Base-by-base conservation (phyloP, 2,888 invertebrate genomes). In the Scrobipalpa atriplicella region DNA sequence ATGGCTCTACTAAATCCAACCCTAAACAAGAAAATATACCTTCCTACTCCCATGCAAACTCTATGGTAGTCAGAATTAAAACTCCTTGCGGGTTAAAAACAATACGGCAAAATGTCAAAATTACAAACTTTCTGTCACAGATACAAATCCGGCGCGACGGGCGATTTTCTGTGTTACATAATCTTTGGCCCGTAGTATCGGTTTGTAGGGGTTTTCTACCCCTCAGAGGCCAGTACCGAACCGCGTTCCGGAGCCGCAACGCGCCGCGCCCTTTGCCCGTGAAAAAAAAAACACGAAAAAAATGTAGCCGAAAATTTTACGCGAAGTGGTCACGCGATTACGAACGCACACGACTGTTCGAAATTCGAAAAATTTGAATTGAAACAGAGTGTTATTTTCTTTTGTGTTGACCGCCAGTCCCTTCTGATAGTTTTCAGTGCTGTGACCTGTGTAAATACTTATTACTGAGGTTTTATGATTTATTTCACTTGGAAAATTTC, bases 121-220 rank as follows among this genome's bases (percentile, higher is more conserved):
- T 29, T 2, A 29, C 29, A 29, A 29, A 5, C 29, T 5, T 29
- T 29, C 29, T 29, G 29, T 29, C 29, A 29, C 29, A 29, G 29
- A 29, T 29, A 29, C 29, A n/a, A n/a, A n/a, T n/a, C n/a, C n/a
- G n/a, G n/a, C n/a, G n/a, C n/a, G n/a, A n/a, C n/a, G n/a, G n/a
- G n/a, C n/a, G n/a, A n/a, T n/a, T 36, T 29, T 63, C 63, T 63
- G 38, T 52, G 10, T 8, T 10, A 10, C 7, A 8, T 64, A 56
- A 13, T 64, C 64, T 64, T 19, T 89, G 90, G 0, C 70, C 64
- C 81, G 84, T 90, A 90, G 89, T 90, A 88, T 81, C 70, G 81
- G 81, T 86, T 82, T 77, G 82, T 87, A 87, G 85, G 83, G 85
- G 80, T 77, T 82, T 80, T 74, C 80, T 78, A 84, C 88, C 89